Evolutionary conservation across 2,888 invertebrate genomes (phyloP), one percentile per base, ranked within the genome.

Genomic region (Drosophila percnosoma): DNA sequence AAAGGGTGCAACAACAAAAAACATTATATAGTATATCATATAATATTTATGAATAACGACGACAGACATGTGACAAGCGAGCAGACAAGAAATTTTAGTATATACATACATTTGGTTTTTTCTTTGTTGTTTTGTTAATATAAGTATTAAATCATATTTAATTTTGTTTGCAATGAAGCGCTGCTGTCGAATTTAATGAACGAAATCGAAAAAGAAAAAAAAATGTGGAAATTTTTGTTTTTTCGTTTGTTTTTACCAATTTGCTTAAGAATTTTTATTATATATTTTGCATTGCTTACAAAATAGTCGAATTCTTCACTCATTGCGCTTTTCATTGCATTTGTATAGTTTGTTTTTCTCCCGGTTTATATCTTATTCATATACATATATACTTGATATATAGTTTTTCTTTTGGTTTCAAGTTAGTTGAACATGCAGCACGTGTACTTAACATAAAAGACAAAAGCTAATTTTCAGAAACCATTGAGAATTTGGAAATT

Each of bases 151-250:
- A 67, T 72, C 55, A 65, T 72, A 65, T 62, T 49, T 49, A 11
- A 48, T 63, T 80, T 75, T 71, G 65, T 75, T 75, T 82, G 89
- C 89, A 82, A 82, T 87, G 90, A 87, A 87, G 88, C 85, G 73
- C 71, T 67, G 87, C 72, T 80, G 64, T 61, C 58, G 27, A 63
- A 53, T 53, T 31, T 31, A 69, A 73, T 63, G 38, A 53, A 58
- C 51, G 33, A 58, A 64, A 72, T 49, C 34, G 49, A 33, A 45
- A 48, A 33, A 59, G 21, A 31, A 49, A 29, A 61, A 67, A 73
- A 80, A 74, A 79, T 79, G 69, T 82, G 68, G 70, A 80, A 81
- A 71, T 79, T 81, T 82, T 63, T 31, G 54, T 60, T 55, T 45
- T 60, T 55, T 51, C 64, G 51, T 45, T 24, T 13, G 24, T 49